Evolutionary conservation across 2,113 vertebrate genomes (phyloP).

Genomic region (Galeopterus variegatus): DNA sequence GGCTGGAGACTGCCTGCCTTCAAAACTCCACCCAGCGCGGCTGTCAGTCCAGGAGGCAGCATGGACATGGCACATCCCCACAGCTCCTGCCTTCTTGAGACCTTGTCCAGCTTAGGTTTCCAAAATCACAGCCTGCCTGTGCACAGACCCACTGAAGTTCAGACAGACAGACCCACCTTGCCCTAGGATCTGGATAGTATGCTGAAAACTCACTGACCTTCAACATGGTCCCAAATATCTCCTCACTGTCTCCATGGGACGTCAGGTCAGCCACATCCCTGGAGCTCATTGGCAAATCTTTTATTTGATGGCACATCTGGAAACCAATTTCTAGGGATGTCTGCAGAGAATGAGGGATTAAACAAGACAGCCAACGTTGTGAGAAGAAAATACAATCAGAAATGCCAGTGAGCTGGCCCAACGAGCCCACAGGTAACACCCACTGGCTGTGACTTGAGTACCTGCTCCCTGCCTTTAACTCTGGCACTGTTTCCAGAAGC

Average conservation of each 20-base stretch:
- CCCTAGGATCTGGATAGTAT: background rate
- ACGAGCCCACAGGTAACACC: too few species aligned
- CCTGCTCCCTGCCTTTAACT: background rate
- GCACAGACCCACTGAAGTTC: background rate
- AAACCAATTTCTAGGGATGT: background rate
- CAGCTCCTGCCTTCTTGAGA: background rate
- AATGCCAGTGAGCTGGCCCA: background rate
- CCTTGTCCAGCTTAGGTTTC: background rate
- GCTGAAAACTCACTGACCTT: background rate
- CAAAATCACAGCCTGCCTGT: background rate
- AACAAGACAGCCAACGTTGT: too few species aligned
- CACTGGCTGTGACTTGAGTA: background rate
- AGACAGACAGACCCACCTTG: background rate
- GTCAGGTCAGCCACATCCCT: background rate
- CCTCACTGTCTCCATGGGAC: background rate
- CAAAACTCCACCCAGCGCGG: background rate
- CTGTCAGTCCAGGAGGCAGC: too few species aligned
- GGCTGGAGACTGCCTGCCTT: background rate
- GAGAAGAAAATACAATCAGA: background rate
- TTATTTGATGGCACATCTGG: background rate
- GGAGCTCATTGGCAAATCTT: background rate
- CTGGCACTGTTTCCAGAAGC: background rate
- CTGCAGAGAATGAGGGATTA: background rate
- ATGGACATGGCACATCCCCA: fast-evolving
- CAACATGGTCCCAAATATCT: background rate